Evolutionary conservation across 1,140 invertebrate genomes (phyloP).

Genomic region (Wasmannia auropunctata): DNA sequence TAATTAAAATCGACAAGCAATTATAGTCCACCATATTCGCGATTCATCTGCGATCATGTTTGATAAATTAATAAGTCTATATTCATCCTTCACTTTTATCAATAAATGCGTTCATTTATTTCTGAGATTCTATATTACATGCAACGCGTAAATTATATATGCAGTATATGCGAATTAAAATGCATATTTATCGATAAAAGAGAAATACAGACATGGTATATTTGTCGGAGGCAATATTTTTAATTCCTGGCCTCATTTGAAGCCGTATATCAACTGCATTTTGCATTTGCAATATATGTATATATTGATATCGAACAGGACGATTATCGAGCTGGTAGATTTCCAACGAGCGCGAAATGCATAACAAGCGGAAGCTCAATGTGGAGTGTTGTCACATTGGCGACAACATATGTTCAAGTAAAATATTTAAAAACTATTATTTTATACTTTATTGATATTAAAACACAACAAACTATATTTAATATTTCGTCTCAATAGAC

Average conservation of each 20-base stretch:
- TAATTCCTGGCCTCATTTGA: background rate
- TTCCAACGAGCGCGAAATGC: background rate
- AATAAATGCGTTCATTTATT: too few species aligned
- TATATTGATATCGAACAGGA: too few species aligned
- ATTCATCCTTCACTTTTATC: too few species aligned
- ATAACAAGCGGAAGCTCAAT: background rate
- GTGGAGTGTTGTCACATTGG: background rate
- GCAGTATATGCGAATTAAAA: too few species aligned
- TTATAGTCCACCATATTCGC: background rate
- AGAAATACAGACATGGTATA: too few species aligned
- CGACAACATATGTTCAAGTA: background rate
- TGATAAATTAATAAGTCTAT: background rate
- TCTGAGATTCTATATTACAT: too few species aligned
- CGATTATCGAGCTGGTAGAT: too few species aligned
- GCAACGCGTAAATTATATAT: too few species aligned
- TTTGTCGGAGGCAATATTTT: background rate
- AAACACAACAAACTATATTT: background rate
- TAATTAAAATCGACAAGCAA: conserved; percentile 6
- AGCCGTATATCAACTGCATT: background rate
- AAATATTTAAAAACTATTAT: background rate
- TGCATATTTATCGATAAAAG: too few species aligned
- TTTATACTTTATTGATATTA: background rate
- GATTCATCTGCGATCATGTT: background rate
- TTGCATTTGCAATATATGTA: conserved; percentile 21
- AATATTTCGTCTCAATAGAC: background rate